phyloP scores from a whole-genome alignment of 2,797 vertebrate species.

The Tiaroga cobitis region DNA sequence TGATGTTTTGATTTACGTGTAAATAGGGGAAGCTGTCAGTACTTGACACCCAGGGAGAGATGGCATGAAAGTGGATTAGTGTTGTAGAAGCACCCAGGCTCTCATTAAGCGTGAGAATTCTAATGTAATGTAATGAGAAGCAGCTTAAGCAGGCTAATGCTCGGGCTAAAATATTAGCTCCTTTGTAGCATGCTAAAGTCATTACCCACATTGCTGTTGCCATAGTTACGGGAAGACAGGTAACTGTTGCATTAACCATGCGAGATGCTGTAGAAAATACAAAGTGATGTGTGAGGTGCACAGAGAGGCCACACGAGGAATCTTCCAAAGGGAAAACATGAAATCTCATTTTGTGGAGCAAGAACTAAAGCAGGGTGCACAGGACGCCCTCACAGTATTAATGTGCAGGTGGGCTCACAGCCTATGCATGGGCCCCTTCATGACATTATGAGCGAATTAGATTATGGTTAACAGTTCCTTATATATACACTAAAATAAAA shows the following conservation, averaged over 20 bases:
- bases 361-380: not conserved
- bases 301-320: not conserved
- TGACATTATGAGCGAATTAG: too few species aligned
- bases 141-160: conserved; percentile 52
- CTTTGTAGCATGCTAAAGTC: conserved; percentile 45
- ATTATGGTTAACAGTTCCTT: too few species aligned
- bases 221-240: conserved; percentile 34
- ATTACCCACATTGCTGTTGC: conserved; percentile 43
- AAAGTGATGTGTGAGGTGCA: not conserved
- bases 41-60: conserved; percentile 69
- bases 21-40: conserved; percentile 64
- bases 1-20: conserved; percentile 75
- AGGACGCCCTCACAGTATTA: not conserved
- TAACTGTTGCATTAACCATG: conserved; percentile 19
- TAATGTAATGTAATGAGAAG: conserved; percentile 67
- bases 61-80: conserved; percentile 79
- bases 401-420: too few species aligned
- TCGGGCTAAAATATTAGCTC: conserved; percentile 32
- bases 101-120: conserved; percentile 69
- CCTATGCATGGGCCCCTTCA: too few species aligned
- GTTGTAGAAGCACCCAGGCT: conserved; percentile 70
- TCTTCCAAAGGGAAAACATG: not conserved
- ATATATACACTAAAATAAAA: too few species aligned
- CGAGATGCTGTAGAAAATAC: conserved; percentile 4
- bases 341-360: conserved; percentile 18